Base-by-base conservation (phyloP, 2,113 vertebrate genomes). In the Hylia prasina region DNA sequence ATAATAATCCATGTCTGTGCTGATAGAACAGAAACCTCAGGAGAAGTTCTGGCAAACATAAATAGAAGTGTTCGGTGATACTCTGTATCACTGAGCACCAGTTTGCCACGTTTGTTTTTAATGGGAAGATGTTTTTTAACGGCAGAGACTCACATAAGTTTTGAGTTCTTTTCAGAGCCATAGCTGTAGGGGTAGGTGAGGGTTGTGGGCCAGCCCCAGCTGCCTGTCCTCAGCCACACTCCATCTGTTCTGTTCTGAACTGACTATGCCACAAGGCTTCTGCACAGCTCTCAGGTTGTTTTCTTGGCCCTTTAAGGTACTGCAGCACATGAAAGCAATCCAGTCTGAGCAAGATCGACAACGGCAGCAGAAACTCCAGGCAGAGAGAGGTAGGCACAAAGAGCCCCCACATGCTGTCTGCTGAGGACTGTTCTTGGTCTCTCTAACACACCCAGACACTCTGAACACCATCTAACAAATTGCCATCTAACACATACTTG, bases 261-360 rank as follows among this genome's bases (percentile, higher is more conserved):
- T 69, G 56, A 47, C 13, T 31, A 25, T 68, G 44, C 79, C 50
- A 6, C 0, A 1, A 85, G 82, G 37, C 44, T 81, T 30, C 66
- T 76, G 81, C 94, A 64, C 51, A 71, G 77, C 35, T 39, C 42
- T 91, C 72, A 88, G 61, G 33, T 81, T 78, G 57, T 80, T 73
- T 87, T 70, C 65, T 97, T 89, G 87, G 50, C 31, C 81, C 56
- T 76, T 86, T 44, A 95, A 99, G 99, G 99, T 99, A 25, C 97
- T 99, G 91, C 98, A 99, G 96, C 98, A 99, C 95, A 99, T 99
- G 99, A 99, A 97, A 92, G 96, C 82, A 0, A 91, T 99, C 73
- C 99, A 99, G 95, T 99, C 98, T 0, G 99, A 99, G 68, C 98
- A 98, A 13, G 99, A 99, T 70, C 98, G 97, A 3, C 98, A 98